Evolutionary conservation across 2,888 invertebrate species (phyloP).

Genomic region (Dilophus febrilis): DNA sequence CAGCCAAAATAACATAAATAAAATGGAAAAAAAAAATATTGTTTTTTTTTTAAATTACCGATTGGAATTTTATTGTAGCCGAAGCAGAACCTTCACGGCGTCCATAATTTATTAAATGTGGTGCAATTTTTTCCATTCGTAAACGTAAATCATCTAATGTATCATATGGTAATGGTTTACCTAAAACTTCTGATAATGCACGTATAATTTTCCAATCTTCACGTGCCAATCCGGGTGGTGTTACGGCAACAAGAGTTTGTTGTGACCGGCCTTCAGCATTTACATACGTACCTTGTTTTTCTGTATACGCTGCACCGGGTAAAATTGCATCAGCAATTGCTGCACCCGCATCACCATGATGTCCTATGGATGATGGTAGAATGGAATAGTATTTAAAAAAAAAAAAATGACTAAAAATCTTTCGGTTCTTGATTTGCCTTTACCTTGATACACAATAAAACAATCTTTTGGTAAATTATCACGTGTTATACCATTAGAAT

Average conservation of each 20-base stretch:
- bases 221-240: conserved; percentile 82
- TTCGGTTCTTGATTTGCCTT: background rate
- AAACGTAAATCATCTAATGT: conserved; percentile 62
- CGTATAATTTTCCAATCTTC: conserved; percentile 98
- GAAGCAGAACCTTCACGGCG: conserved; percentile 19
- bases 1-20: background rate
- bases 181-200: conserved; percentile 81
- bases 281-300: conserved; percentile 93
- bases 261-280: conserved; percentile 97
- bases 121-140: conserved; percentile 71
- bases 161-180: conserved; percentile 68
- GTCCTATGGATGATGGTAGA: conserved; percentile 37
- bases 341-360: conserved; percentile 93
- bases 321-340: conserved; percentile 81
- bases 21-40: conserved; percentile 4
- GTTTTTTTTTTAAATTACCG: conserved; percentile 28
- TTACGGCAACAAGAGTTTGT: conserved; percentile 70
- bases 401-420: conserved; percentile 7
- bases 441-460: conserved; percentile 76
- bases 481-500: conserved; percentile 59
- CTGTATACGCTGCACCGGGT: conserved; percentile 95
- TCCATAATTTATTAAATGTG: conserved; percentile 75
- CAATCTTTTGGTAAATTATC: conserved; percentile 65
- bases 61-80: conserved; percentile 39
- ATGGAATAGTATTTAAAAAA: too few species aligned